These are phyloP conservation scores for Acanthis flammea DNA, from an alignment of 2,797 vertebrate genomes.

Conservation along the genomic window DNA sequence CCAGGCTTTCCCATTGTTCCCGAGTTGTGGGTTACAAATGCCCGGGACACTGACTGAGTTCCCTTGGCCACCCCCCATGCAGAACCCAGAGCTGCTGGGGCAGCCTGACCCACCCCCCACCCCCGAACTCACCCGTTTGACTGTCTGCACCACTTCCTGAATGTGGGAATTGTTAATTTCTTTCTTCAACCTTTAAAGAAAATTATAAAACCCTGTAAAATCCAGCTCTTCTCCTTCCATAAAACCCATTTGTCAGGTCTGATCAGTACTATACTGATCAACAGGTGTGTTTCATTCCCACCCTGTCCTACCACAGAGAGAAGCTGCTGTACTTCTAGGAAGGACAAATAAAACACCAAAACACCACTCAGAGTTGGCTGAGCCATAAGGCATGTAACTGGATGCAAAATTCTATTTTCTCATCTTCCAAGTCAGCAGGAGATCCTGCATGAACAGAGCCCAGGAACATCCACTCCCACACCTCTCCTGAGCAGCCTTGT, in stretches of 20 bases:
- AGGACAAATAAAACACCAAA: not conserved
- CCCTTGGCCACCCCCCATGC: rapidly evolving
- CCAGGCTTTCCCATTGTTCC: not conserved
- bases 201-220: not conserved
- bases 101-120: not conserved
- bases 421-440: not conserved
- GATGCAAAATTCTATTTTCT: not conserved
- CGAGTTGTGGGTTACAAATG: rapidly evolving
- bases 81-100: not conserved
- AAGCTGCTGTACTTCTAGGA: not conserved
- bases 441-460: not conserved
- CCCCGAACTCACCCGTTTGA: conserved; percentile 71
- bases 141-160: conserved; percentile 77
- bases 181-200: conserved; percentile 76
- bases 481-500: conserved; percentile 83
- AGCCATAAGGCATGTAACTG: not conserved
- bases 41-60: rapidly evolving
- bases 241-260: not conserved
- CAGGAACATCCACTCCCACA: not conserved
- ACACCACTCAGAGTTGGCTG: not conserved
- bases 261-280: not conserved
- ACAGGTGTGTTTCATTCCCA: not conserved
- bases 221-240: not conserved
- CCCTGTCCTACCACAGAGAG: not conserved
- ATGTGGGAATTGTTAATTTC: conserved; percentile 80